Base-by-base conservation (phyloP, 2,888 invertebrate genomes). In the Nymphalis c-album region DNA sequence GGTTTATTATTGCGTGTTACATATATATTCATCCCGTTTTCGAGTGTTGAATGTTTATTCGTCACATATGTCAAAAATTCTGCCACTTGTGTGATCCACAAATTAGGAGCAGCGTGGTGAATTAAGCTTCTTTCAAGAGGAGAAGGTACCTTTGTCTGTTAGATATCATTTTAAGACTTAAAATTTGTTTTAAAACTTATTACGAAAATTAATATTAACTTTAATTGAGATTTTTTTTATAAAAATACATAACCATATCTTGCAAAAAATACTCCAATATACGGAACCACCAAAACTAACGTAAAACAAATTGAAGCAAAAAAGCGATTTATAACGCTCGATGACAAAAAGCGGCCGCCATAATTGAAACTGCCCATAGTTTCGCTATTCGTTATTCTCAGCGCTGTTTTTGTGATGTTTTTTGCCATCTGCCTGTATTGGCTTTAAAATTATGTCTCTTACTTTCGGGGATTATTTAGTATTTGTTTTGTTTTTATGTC, bases 331-430 rank as follows among this genome's bases (percentile, higher is more conserved):
- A 57, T 57, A 57, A 35, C 35, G 35, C 40, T 57, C 61, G 67
- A 50, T 67, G 62, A 67, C 67, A 67, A 67, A 67, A 67, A 67
- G 35, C 61, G 48, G 10, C 50, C 26, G 58, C 18, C 50, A 50
- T 67, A 67, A 67, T 67, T 67, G 67, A 67, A 67, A 67, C 62
- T 67, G 67, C 31, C 62, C 67, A 55, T 58, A 67, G 67, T 67
- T 67, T 57, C 45, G 58, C 58, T 26, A 58, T 58, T 58, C n/a
- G 58, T 51, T 67, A 57, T 67, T 40, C 46, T 31, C n/a, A 26
- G 47, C 47, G 26, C 62, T 51, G 65, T 45, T 58, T 66, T 67
- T 67, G 58, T 46, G 31, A 45, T 45, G 46, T 64, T 64, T 64
- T 60, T 64, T 18, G 57, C 18, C 40, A 57, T 31, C 53, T 55